phyloP scores from a whole-genome alignment of 2,113 vertebrate genomes.

The Salvelinus alpinus region DNA sequence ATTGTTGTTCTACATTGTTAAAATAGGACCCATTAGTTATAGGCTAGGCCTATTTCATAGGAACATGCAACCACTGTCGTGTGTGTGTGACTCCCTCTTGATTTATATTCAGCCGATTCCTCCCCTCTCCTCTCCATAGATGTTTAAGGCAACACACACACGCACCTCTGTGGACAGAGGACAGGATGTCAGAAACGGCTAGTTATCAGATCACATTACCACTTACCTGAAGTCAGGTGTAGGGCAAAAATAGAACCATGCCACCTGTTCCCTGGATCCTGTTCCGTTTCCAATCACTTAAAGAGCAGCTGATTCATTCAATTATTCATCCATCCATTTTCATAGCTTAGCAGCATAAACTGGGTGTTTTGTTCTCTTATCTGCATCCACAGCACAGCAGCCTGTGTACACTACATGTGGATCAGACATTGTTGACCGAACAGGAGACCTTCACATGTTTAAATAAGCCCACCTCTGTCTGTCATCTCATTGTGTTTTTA shows the following conservation, averaged over 20 bases:
- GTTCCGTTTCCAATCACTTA: slow-evolving; percentile 79
- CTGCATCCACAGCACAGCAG: too few relatives aligned
- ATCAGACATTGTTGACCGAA: slow-evolving; percentile 34
- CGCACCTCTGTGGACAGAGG: slow-evolving; percentile 1
- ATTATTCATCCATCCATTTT: slow-evolving; percentile 77
- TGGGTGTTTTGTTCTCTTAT: slow-evolving; percentile 45
- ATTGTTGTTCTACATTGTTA: too few relatives aligned
- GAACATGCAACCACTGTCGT: too few relatives aligned
- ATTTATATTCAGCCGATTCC: too few relatives aligned
- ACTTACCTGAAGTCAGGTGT: slow-evolving; percentile 70
- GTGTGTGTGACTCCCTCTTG: too few relatives aligned
- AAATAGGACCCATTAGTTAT: too few relatives aligned
- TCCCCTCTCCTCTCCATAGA: too few relatives aligned
- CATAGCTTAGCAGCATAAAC: slow-evolving; percentile 55
- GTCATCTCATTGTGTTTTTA: neutral
- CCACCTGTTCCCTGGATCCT: slow-evolving; percentile 77
- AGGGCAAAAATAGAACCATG: slow-evolving; percentile 63
- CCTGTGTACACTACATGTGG: slow-evolving; percentile 20
- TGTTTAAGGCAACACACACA: too few relatives aligned
- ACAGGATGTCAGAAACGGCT: slow-evolving; percentile 65
- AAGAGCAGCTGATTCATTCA: slow-evolving; percentile 74
- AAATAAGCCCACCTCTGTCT: neutral
- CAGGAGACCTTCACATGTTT: slow-evolving; percentile 19
- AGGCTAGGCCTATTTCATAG: too few relatives aligned
- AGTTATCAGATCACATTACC: slow-evolving; percentile 77